Percentiles rank a stretch among this genome's conserved stretches.
Conservation (phyloP, 1,140 invertebrate species). For the Heliconius nattereri region DNA sequence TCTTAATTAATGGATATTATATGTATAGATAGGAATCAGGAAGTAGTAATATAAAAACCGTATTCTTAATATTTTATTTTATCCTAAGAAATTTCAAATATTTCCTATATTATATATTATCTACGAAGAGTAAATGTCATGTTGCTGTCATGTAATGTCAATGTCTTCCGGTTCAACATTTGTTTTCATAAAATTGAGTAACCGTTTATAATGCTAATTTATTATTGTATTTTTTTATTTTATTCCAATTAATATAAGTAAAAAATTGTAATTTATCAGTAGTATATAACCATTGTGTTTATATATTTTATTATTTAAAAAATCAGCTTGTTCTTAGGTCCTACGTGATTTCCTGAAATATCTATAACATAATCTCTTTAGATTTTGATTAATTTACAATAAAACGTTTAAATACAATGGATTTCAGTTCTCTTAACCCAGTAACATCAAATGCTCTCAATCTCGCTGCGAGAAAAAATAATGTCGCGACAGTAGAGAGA, state of each 20-base stretch:
- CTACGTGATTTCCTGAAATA: not conserved
- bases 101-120: no score
- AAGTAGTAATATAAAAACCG: no score
- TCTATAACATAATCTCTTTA: not conserved
- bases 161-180: not conserved
- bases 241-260: not conserved
- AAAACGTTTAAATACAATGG: slow-evolving; percentile 55
- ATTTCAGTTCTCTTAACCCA: slow-evolving; percentile 79
- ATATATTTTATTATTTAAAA: not conserved
- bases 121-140: no score
- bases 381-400: not conserved
- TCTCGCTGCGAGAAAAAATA: slow-evolving; percentile 72
- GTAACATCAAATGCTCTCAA: slow-evolving; percentile 69
- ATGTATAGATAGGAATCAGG: no score
- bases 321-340: not conserved
- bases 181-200: not conserved
- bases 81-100: no score
- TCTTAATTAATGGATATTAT: no score
- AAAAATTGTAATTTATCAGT: not conserved
- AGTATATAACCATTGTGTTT: not conserved
- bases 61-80: no score
- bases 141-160: no score
- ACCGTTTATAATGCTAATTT: not conserved
- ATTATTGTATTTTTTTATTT: not conserved
- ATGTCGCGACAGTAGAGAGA: slow-evolving; percentile 56